phyloP scores from a whole-genome alignment of 1,140 invertebrate species.

The Trichonephila clavipes region DNA sequence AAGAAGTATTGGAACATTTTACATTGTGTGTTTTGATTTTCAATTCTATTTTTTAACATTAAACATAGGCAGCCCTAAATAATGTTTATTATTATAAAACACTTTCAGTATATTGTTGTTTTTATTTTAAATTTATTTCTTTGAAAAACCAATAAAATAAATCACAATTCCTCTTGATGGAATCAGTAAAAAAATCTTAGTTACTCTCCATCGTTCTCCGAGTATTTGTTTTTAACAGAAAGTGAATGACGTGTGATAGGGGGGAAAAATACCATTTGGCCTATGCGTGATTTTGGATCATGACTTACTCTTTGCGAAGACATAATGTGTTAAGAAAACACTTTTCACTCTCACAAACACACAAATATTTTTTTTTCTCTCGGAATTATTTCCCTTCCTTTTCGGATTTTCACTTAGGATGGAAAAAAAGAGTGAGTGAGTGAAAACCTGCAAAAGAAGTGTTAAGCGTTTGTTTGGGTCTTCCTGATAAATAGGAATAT shows the following conservation, averaged over 20 bases:
- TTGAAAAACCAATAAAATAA: background rate
- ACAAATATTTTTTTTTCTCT: too few relatives aligned
- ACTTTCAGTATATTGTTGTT: too few relatives aligned
- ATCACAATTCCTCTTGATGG: background rate
- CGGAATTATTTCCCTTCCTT: conserved; percentile 8
- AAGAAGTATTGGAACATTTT: too few relatives aligned
- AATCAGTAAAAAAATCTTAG: background rate
- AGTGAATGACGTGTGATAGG: conserved; percentile 13
- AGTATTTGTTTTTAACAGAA: conserved; percentile 7
- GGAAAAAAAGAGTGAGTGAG: background rate
- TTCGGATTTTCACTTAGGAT: conserved; percentile 10
- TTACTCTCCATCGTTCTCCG: background rate
- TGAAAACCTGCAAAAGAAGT: background rate
- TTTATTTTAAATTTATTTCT: too few relatives aligned
- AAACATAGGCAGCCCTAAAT: too few relatives aligned
- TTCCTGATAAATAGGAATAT: conserved; percentile 56
- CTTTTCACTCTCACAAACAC: background rate
- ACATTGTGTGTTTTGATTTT: too few relatives aligned
- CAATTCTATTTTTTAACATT: too few relatives aligned
- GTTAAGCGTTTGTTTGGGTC: conserved; percentile 17
- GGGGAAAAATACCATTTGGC: background rate
- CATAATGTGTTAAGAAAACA: conserved; percentile 22
- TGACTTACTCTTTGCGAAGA: conserved; percentile 30
- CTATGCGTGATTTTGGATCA: conserved; percentile 59
- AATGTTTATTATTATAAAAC: too few relatives aligned